Evolutionary conservation across 2,113 vertebrate species (phyloP), one percentile per base, ranked within the genome.

Genomic region (Tympanuchus pallidicinctus): DNA sequence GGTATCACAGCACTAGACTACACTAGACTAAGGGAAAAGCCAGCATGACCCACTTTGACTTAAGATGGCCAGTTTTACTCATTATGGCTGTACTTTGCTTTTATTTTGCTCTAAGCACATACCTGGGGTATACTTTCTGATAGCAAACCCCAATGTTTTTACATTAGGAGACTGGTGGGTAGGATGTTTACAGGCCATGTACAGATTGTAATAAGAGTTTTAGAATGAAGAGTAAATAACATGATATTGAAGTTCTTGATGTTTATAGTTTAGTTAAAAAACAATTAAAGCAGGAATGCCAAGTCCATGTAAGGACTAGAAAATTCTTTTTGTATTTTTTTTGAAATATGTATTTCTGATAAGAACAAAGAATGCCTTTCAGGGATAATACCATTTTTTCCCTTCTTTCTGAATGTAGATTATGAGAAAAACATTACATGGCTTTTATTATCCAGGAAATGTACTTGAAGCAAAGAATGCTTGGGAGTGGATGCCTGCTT

Each of bases 381-480:
- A 70, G 57, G 60, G 27, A 34, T 79, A 60, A 74, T 74, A 81
- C 11, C 5, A 7, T 79, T 91, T 96, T 57, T 85, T 5, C 50
- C 63, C 32, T 86, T 82, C 36, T 4, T 36, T 11, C 38, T 70
- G 83, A 60, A 71, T 82, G 69, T 81, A 88, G 73, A 42, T 69
- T 94, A 84, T 86, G 38, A 86, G 71, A 75, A 71, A 69, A 90
- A 64, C 27, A 77, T 87, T 66, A 85, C 86, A 60, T 81, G 47
- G 71, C 45, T 94, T 94, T 96, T 90, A 74, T 90, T 91, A 52
- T 69, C 81, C 65, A 89, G 87, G 84, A 95, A 91, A 79, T 77
- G 81, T 94, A 77, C 78, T 96, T 94, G 64, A 88, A 95, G 72
- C 88, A 69, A 75, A 65, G 82, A 87, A 81, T 89, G 52, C 70